phyloP scores from a whole-genome alignment of 2,888 invertebrate genomes.

The Orgyia antiqua region DNA sequence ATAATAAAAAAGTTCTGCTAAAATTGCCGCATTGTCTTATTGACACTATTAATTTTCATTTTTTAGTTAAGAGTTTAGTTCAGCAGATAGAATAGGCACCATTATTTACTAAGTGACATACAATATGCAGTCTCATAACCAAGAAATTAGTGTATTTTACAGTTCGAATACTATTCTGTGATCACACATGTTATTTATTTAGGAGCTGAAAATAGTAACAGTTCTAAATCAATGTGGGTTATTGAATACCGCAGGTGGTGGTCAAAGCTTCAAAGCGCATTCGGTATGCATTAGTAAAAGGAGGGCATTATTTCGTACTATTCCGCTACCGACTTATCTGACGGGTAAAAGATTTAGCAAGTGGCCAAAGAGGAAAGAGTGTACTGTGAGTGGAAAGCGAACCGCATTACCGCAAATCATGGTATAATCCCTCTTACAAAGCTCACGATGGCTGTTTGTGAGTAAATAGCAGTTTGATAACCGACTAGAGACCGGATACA shows the following conservation, averaged over 20 bases:
- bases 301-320: slow-evolving; percentile 30
- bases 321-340: slow-evolving; percentile 35
- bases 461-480: slow-evolving; percentile 36
- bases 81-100: no score
- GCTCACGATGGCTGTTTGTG: slow-evolving; percentile 31
- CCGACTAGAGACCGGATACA: slow-evolving; percentile 47
- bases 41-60: no score
- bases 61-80: no score
- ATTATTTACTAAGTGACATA: no score
- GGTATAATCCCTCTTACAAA: slow-evolving; percentile 53
- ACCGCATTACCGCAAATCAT: slow-evolving; percentile 58
- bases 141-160: no score
- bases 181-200: no score
- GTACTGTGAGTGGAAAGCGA: slow-evolving; percentile 31
- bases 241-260: slow-evolving; percentile 43
- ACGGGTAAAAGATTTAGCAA: slow-evolving; percentile 52
- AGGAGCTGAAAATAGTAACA: slow-evolving; percentile 22
- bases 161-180: no score
- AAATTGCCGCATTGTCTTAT: no score
- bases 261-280: slow-evolving; percentile 39
- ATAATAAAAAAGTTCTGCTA: no score
- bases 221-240: slow-evolving; percentile 37
- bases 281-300: slow-evolving; percentile 31
- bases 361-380: slow-evolving; percentile 46
- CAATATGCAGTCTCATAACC: no score